phyloP scores from a whole-genome alignment of 1,140 invertebrate genomes.

The Drosophila seguyi region DNA sequence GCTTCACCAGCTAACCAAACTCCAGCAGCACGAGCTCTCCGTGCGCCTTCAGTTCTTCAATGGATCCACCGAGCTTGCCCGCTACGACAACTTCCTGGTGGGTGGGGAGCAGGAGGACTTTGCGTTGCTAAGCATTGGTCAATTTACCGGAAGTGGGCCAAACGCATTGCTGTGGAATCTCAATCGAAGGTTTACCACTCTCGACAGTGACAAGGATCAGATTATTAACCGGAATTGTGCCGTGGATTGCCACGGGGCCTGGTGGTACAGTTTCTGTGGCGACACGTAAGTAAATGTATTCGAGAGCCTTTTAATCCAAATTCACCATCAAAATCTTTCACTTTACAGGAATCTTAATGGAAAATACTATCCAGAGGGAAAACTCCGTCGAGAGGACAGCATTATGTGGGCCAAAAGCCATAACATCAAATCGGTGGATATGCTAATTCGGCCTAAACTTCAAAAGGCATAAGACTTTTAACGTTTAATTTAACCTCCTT shows the following conservation, averaged over 20 bases:
- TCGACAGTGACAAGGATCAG: not conserved
- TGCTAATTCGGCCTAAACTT: not conserved
- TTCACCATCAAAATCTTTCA: not conserved
- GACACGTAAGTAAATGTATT: not conserved
- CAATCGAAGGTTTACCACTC: not conserved
- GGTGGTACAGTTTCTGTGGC: constrained; percentile 10
- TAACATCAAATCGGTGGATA: constrained; percentile 2
- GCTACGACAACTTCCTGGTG: not conserved
- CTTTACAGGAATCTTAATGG: not conserved
- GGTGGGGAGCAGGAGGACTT: not conserved
- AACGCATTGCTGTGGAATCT: constrained; percentile 1
- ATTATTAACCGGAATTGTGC: not conserved
- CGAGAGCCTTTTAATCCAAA: not conserved
- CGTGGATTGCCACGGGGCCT: not conserved
- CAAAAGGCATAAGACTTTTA: not conserved
- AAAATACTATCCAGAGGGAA: not conserved
- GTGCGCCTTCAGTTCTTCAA: constrained; percentile 1
- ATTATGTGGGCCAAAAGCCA: constrained; percentile 6
- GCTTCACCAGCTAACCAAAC: not conserved
- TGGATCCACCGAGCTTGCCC: not conserved
- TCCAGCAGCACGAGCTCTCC: not conserved
- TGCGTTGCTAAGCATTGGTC: not conserved
- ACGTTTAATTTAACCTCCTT: no score
- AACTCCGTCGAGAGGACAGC: not conserved
- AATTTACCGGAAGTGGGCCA: not conserved